Base-by-base conservation (phyloP, 2,797 vertebrate species). In the Melanogrammus aeglefinus region DNA sequence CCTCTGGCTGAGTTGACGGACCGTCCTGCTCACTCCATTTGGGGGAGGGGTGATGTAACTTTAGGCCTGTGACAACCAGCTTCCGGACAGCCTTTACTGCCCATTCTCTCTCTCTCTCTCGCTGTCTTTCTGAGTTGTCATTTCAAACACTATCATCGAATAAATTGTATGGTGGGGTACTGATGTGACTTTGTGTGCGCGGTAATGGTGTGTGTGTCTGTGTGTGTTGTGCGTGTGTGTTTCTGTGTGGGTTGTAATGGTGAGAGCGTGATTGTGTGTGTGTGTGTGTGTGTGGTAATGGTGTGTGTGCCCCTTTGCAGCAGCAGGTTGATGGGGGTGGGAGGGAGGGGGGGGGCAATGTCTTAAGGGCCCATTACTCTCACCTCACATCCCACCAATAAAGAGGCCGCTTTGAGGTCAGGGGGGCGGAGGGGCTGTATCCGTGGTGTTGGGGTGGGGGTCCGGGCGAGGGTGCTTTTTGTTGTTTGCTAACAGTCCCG, bases 281-380 rank as follows among this genome's bases (percentile, higher is more conserved):
- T 31, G 31, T 31, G 31, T 31, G 31, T 31, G 29, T 31, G 29
- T 31, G 31, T 31, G 31, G 31, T 31, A 31, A 31, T 31, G 31
- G 31, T 31, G 31, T 31, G 89, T 4, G 91, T 93, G 91, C 87
- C 88, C 87, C 89, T 44, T 71, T 85, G 85, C 18, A 63, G 86
- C 86, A 85, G 86, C 88, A 89, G 91, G 92, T 92, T 93, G 91
- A 93, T 89, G 93, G 92, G 91, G 90, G 89, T 88, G 73, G 31
- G 31, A 93, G 88, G 93, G 93, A 90, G 91, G 51, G 88, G 51
- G 88, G 87, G 77, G 75, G 6, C 86, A 76, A 85, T 75, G 85
- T 91, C 90, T 93, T 93, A 90, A 92, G 87, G 91, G 91, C 87
- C 88, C 78, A 94, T 95, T 94, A 93, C 93, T 94, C 91, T 94